These are phyloP conservation scores for Telmatherina bonti DNA, from an alignment of 2,797 vertebrate genomes.

Conservation along the genomic window DNA sequence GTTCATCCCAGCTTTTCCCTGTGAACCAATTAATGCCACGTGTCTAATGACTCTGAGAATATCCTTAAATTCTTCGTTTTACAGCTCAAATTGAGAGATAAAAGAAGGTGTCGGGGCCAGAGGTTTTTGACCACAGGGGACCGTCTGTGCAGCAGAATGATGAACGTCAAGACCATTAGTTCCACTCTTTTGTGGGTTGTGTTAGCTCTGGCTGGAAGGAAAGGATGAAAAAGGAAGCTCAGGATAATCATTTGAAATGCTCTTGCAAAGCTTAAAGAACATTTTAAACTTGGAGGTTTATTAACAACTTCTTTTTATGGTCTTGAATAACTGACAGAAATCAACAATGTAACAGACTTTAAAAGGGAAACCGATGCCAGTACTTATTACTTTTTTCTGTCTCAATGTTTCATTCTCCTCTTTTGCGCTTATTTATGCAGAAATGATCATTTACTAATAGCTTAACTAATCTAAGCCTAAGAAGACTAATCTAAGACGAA, in stretches of 20 bases:
- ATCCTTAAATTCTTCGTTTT: constrained; percentile 34
- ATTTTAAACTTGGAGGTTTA: neutral
- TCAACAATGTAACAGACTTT: neutral
- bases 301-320: neutral
- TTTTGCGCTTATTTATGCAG: neutral
- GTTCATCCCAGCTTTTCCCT: constrained; percentile 23
- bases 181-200: constrained; percentile 40
- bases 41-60: constrained; percentile 43
- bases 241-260: constrained; percentile 41
- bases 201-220: constrained; percentile 32
- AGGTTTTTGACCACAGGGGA: constrained; percentile 42
- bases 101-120: constrained; percentile 50
- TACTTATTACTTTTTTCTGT: too few species aligned
- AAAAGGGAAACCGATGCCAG: neutral
- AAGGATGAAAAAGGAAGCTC: constrained; percentile 42
- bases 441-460: neutral
- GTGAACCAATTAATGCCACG: constrained; percentile 24
- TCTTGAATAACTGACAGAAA: neutral
- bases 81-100: constrained; percentile 44
- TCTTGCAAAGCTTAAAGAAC: constrained; percentile 51
- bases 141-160: constrained; percentile 40
- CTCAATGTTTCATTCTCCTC: neutral
- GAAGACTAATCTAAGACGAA: neutral
- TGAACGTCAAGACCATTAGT: constrained; percentile 57
- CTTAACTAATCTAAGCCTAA: neutral